Evolutionary conservation across 2,113 vertebrate genomes (phyloP).

Genomic region (Protomyctophum bolini): DNA sequence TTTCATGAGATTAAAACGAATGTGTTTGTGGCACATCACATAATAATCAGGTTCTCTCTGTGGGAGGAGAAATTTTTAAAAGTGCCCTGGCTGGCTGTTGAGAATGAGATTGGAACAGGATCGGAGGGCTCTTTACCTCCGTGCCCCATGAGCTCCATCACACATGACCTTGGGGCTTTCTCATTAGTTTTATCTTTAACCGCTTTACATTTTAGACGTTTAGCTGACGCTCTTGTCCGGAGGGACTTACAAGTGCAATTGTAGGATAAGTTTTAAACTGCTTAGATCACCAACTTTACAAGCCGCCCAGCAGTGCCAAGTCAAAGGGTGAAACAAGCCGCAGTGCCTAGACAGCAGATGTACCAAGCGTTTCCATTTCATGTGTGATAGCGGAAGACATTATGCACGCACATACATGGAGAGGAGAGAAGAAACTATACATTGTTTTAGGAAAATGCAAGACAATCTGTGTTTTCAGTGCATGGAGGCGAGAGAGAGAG

Average conservation of each 20-base stretch:
- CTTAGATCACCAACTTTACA: background rate
- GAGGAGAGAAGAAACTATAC: too few relatives aligned
- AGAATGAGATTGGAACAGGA: constrained; percentile 17
- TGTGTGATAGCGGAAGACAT: too few relatives aligned
- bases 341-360: constrained; percentile 23
- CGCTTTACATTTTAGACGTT: constrained; percentile 58
- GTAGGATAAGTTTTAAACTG: constrained; percentile 5
- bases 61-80: constrained; percentile 17
- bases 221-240: constrained; percentile 35
- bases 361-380: background rate
- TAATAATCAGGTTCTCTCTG: constrained; percentile 7
- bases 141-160: background rate
- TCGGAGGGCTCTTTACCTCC: constrained; percentile 19
- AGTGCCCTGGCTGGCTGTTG: constrained; percentile 4
- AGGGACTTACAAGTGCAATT: constrained; percentile 9
- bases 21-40: constrained; percentile 8
- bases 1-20: constrained; percentile 36
- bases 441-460: too few relatives aligned
- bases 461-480: too few relatives aligned
- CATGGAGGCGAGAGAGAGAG: too few relatives aligned
- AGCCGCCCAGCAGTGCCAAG: constrained; percentile 22
- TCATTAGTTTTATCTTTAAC: constrained; percentile 12
- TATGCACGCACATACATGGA: too few relatives aligned
- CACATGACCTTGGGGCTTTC: constrained; percentile 7
- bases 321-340: constrained; percentile 1